These are phyloP conservation scores for Meganola albula DNA, from an alignment of 2,888 invertebrate species.

Conservation along the genomic window DNA sequence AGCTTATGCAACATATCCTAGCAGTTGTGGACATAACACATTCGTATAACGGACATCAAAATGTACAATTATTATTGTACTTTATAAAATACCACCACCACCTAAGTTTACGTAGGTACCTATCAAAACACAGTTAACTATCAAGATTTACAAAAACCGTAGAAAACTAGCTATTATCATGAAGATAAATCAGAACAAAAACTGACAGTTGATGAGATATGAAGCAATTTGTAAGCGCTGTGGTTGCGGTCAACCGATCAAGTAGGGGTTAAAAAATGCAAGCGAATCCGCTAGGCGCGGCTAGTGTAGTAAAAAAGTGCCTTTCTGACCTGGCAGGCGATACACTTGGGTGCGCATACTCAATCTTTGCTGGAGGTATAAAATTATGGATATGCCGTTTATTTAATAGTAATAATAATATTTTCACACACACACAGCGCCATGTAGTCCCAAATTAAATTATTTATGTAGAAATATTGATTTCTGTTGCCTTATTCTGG, in stretches of 20 bases:
- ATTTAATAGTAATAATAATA: too few relatives aligned
- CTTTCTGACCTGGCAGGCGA: conserved; percentile 62
- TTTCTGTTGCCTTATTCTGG: too few relatives aligned
- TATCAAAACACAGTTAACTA: background rate
- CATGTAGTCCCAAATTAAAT: too few relatives aligned
- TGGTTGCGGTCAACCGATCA: conserved; percentile 26
- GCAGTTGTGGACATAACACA: too few relatives aligned
- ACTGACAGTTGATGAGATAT: conserved; percentile 24
- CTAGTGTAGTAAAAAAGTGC: conserved; percentile 49
- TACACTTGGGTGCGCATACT: conserved; percentile 60
- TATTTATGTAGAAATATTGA: too few relatives aligned
- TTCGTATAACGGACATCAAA: too few relatives aligned
- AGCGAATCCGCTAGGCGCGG: conserved; percentile 38
- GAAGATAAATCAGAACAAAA: conserved; percentile 17
- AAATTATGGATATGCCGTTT: conserved; percentile 27
- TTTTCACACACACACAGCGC: too few relatives aligned
- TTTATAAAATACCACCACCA: too few relatives aligned
- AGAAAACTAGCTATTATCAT: background rate
- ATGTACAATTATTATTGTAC: too few relatives aligned
- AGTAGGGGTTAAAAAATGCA: conserved; percentile 36
- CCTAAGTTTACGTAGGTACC: background rate
- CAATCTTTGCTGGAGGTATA: conserved; percentile 36
- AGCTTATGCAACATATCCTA: too few relatives aligned
- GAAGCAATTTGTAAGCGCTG: conserved; percentile 28
- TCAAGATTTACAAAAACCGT: too few relatives aligned